Base-by-base conservation (phyloP, 2,888 invertebrate genomes). In the Cosmopolites sordidus region DNA sequence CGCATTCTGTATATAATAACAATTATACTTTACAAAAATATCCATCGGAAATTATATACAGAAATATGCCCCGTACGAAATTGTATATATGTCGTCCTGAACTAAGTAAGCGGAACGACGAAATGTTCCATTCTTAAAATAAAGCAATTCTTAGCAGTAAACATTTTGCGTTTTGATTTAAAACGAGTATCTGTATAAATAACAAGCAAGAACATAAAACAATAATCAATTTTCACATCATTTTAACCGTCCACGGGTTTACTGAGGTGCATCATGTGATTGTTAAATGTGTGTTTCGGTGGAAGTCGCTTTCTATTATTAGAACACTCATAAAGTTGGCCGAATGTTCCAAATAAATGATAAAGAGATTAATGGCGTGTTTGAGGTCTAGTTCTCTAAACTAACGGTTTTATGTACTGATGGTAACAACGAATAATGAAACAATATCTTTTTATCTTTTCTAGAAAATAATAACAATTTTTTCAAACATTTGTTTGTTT, bases 301-400 rank as follows among this genome's bases (percentile, higher is more conserved):
- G 38, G 16, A 47, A 39, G 15, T 39, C 22, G 16, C 22, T 8
- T 47, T 47, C 47, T 47, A 47, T 39, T 47, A 40, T 47, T 47
- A 47, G 47, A 47, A 17, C 14, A 27, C 39, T 39, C 47, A 47
- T 47, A 47, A 40, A 40, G n/a, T 14, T 16, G 39, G 39, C 39
- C 22, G 40, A 27, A 47, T 39, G 47, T 39, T 47, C 29, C 5
- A 39, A 48, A 48, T 48, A 42, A 48, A 48, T 48, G 41, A 48
- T 48, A 33, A 48, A 48, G 48, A 39, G 40, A 48, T 48, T 48
- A 42, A 48, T 48, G 29, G 48, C 48, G 41, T 41, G 41, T 48
- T 48, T 42, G 48, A 33, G 48, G 48, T 41, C 30, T 33, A 1
- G 30, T 30, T 48, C 6, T 16, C 14, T 42, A 22, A 42, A 48